Percentiles rank a stretch among this genome's conserved stretches.
Conservation (phyloP, 2,888 invertebrate species). For the Mycalesis mineus region DNA sequence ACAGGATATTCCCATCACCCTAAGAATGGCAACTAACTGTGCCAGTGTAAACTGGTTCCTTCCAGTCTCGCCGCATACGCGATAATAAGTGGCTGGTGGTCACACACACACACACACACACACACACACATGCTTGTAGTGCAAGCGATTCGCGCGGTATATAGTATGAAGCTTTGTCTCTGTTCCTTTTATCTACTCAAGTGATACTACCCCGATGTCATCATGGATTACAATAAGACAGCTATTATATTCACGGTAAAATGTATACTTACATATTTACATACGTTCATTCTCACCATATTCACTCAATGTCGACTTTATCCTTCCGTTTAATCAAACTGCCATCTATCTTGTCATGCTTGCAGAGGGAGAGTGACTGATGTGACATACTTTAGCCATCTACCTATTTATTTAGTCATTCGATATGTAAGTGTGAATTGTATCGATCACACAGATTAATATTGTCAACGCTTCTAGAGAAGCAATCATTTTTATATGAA, state of each 20-base stretch:
- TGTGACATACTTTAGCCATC: constrained; percentile 26
- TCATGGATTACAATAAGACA: not conserved
- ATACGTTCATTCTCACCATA: constrained; percentile 22
- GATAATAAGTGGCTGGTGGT: no score
- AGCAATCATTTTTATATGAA: not conserved
- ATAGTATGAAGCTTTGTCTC: no score
- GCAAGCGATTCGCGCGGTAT: no score
- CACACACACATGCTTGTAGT: no score
- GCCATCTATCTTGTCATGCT: constrained; percentile 36
- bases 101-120: no score
- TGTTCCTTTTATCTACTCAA: not conserved
- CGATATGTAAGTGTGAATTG: constrained; percentile 14
- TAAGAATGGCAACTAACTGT: no score
- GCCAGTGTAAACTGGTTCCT: no score
- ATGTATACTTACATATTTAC: constrained; percentile 9
- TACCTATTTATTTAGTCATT: constrained; percentile 26
- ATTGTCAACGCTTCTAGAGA: not conserved
- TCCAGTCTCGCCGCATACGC: no score
- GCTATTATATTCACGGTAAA: not conserved
- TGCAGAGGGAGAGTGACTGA: constrained; percentile 26
- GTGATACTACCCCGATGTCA: not conserved
- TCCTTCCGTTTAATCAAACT: constrained; percentile 33
- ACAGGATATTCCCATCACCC: no score
- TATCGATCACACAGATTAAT: constrained; percentile 4
- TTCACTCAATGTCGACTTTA: constrained; percentile 30